Evolutionary conservation across 2,113 vertebrate species (phyloP), one percentile per base, ranked within the genome.

Genomic region (Bostrychus sinensis): DNA sequence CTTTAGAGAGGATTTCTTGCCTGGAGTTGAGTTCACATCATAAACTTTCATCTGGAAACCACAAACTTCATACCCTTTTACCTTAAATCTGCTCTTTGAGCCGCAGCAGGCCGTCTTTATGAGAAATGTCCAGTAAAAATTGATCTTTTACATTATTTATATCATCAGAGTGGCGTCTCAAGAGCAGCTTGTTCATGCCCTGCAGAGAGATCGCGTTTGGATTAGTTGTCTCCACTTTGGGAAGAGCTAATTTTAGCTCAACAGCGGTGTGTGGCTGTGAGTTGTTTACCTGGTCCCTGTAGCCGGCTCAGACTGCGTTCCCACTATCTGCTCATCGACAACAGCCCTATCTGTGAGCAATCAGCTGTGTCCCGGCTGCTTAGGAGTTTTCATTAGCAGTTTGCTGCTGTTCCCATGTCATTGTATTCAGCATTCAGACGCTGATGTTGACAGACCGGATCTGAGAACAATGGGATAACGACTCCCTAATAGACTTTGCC

Each of bases 361-460:
- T 77, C 73, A 82, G 68, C 78, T 59, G 75, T 72, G 74, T 65
- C 71, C 39, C 28, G 26, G 43, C 66, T 45, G 56, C 80, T 81
- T 77, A 62, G 64, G 69, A 73, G 80, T 61, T 81, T 86, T 82
- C 78, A 84, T 81, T 76, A 80, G 75, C 75, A 57, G 26, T 59
- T 81, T 69, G 65, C 71, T 62, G 65, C 42, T 10, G 9, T 30
- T 54, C 41, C 41, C 12, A 13, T 82, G 75, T 77, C 75, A 65
- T 62, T 71, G 63, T 42, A 39, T 26, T 72, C 66, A 62, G 38
- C 67, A 75, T 78, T 74, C 45, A 62, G 57, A 72, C 76, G 70
- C 72, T 75, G 51, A 66, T 80, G 75, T 81, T 71, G 75, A 84
- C 75, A 39, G 78, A 79, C 66, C 22, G 48, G 76, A 77, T 84